A percentile compares a stretch with the other conserved stretches of the same genome.
phyloP scores from a whole-genome alignment of 2,113 vertebrate genomes.

The Illadopsis cleaveri region DNA sequence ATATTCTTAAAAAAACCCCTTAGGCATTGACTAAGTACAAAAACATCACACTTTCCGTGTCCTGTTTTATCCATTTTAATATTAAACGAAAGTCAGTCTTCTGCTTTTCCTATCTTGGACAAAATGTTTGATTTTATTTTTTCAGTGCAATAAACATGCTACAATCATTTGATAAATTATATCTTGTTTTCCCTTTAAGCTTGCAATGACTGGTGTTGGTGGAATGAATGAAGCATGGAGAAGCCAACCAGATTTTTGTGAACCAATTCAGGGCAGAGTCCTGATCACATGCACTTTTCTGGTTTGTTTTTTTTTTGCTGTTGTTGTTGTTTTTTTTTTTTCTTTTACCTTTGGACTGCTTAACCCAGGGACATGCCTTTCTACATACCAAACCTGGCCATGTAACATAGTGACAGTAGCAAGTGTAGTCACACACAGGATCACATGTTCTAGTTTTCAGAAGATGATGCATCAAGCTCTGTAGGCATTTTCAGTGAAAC shows the following conservation, averaged over 20 bases:
- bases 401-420: background rate
- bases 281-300: background rate
- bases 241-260: constrained; percentile 3
- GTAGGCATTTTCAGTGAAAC: background rate
- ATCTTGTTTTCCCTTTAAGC: constrained; percentile 5
- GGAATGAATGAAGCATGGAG: constrained; percentile 37
- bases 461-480: background rate
- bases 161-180: background rate
- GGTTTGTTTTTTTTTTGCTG: no score
- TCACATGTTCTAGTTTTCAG: background rate
- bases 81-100: background rate
- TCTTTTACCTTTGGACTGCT: constrained; percentile 40
- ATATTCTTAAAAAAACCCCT: background rate
- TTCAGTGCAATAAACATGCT: background rate
- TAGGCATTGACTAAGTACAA: background rate
- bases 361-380: background rate
- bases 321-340: background rate
- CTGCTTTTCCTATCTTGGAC: background rate
- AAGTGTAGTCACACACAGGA: background rate
- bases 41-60: background rate
- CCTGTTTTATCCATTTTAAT: background rate
- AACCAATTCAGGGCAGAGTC: constrained; percentile 29
- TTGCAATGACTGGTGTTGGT: background rate
- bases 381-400: background rate
- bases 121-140: background rate